Evolutionary conservation across 1,140 invertebrate species (phyloP), one percentile per base, ranked within the genome.

Genomic region (Drosophila suzukii): DNA sequence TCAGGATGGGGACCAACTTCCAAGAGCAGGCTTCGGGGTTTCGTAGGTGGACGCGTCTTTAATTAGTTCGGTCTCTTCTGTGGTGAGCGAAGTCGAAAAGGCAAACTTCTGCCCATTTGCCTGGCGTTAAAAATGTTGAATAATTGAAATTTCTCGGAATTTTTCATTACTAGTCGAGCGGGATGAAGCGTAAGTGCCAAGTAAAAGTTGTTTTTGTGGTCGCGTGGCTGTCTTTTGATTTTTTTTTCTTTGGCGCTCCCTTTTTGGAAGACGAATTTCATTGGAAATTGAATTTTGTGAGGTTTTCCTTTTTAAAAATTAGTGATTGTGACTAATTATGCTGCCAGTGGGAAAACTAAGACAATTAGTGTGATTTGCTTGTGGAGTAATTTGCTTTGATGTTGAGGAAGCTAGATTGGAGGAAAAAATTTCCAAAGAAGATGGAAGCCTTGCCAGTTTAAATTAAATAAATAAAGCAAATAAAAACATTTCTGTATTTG

Each of bases 51-150:
- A 89, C 81, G 85, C 30, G 51, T 85, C 81, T 90, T 89, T 89
- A 89, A 89, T 89, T 89, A 89, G 84, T 90, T 89, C 58, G 66
- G 58, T 61, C 73, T 58, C 54, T 56, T 49, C 61, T 47, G 30
- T 6, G 27, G 27, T 20, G 47, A 27, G 27, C n/a, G 32, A 36
- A 55, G 62, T 65, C 58, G n/a, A 51, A 54, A 24, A 46, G 54
- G 46, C 46, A 34, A 54, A 50, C 70, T 65, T 63, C 41, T 50
- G 58, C 79, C 62, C 75, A 82, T 83, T 88, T 88, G 66, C 83
- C 66, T 83, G 83, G 83, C 83, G 83, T 88, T 89, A 88, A 89
- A 89, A 89, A 88, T 88, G 80, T 88, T 88, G 84, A 88, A 88
- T 88, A 88, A 89, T 88, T 89, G 82, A 89, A 88, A 88, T 84